Evolutionary conservation across 2,113 vertebrate species (phyloP), one percentile per base, ranked within the genome.

Genomic region (Clarias gariepinus): DNA sequence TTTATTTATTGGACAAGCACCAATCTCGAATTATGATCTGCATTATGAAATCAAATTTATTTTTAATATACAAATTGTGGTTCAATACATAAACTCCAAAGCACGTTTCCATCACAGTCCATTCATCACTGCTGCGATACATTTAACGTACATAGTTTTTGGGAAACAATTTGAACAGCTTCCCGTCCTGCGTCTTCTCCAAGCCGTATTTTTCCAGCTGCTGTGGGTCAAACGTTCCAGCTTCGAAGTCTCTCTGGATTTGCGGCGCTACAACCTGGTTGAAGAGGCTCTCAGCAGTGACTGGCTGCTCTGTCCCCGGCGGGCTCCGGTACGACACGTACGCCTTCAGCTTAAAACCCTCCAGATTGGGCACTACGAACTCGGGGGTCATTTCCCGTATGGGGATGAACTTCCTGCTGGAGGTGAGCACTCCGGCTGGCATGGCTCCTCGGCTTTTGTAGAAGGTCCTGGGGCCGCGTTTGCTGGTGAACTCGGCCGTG

Each of bases 91-190:
- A 60, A 41, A 76, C 57, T 19, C 69, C 52, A 18, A 6, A 33
- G 9, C 30, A 60, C 52, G n/a, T 21, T 60, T 55, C 3, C 47
- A 28, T 57, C 52, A 28, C 52, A 28, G 74, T 76, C 78, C 77
- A 53, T 68, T 25, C 30, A 82, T 68, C 61, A 82, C 55, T 41
- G 47, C 47, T 36, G 8, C 52, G 19, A 30, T 0, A 33, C 12
- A 25, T 52, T 92, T 94, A 98, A 69, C 96, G 96, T 81, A 94
- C 93, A 64, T 95, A 98, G 93, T 99, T 99, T 92, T 96, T 99
- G 74, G 98, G 98, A 91, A 96, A 96, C 36, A 99, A 93, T 91
- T 96, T 95, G 92, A 99, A 98, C 63, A 99, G 95, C 88, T 97
- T 98, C 25, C 95, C 96, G 0, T 98, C 95, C 91, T 99, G 97